Evolutionary conservation across 2,888 invertebrate species (phyloP).

Genomic region (Hymenopus coronatus): DNA sequence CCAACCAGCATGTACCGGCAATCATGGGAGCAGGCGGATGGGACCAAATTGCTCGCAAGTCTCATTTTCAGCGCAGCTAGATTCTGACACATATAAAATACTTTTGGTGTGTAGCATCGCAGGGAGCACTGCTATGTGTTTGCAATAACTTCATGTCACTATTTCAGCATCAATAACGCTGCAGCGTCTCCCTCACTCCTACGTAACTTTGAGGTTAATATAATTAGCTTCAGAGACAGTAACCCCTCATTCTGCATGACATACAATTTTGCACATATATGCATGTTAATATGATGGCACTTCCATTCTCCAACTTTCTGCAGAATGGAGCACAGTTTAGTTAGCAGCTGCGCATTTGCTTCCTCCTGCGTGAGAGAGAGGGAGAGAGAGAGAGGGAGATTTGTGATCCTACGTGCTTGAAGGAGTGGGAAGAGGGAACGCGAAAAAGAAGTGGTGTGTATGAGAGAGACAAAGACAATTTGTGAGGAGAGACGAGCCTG

Average conservation of each 20-base stretch:
- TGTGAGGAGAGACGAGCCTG: neutral
- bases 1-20: no score
- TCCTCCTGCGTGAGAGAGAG: neutral
- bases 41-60: no score
- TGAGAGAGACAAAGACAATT: neutral
- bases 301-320: neutral
- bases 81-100: no score
- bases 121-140: no score
- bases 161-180: no score
- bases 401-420: neutral
- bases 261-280: neutral
- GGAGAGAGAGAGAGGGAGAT: neutral
- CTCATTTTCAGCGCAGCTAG: no score
- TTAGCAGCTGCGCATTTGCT: neutral
- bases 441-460: neutral
- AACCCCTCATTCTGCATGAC: neutral
- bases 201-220: no score
- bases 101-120: no score
- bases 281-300: neutral
- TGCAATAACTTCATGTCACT: no score
- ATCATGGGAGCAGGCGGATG: no score
- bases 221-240: neutral
- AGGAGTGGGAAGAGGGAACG: neutral
- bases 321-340: neutral
- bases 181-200: no score